A percentile compares a stretch with the other conserved stretches of the same genome.
Conservation (phyloP, 1,140 invertebrate species). For the Teleogryllus occipitalis region DNA sequence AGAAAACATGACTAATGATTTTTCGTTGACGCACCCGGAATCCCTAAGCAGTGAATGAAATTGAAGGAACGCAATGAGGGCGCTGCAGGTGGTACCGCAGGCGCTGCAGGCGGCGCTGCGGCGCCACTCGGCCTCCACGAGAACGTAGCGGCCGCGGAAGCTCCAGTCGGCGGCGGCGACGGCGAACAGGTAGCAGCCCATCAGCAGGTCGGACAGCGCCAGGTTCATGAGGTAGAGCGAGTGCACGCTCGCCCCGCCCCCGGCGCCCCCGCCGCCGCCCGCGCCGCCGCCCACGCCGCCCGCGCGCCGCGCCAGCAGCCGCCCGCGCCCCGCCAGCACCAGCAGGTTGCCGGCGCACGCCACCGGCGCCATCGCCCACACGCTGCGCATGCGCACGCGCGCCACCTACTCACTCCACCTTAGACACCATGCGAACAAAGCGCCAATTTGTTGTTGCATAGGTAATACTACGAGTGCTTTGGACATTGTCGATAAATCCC, state of each 20-base stretch:
- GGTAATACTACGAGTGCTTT: no score
- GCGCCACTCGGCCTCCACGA: background rate
- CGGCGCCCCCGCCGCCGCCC: slow-evolving; percentile 44
- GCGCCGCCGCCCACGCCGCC: slow-evolving; percentile 55
- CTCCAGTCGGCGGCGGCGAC: slow-evolving; percentile 51
- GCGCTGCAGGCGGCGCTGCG: no score
- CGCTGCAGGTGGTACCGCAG: no score
- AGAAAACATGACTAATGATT: no score
- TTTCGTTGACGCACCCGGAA: no score
- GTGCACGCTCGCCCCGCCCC: slow-evolving; percentile 42
- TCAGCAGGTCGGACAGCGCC: slow-evolving; percentile 56
- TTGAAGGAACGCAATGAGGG: no score
- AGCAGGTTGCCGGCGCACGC: slow-evolving; percentile 53
- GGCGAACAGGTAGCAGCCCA: slow-evolving; percentile 59
- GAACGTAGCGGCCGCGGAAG: slow-evolving; percentile 51
- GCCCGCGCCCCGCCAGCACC: slow-evolving; percentile 50
- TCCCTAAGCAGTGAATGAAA: no score
- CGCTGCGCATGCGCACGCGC: slow-evolving; percentile 33
- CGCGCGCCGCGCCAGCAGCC: slow-evolving; percentile 42
- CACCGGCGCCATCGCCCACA: slow-evolving; percentile 57
- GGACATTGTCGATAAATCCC: no score
- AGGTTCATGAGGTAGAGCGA: slow-evolving; percentile 55
- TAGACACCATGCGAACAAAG: no score
- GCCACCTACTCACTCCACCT: no score
- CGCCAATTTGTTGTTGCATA: no score